phyloP scores from a whole-genome alignment of 2,113 vertebrate species.

The Lepus europaeus region DNA sequence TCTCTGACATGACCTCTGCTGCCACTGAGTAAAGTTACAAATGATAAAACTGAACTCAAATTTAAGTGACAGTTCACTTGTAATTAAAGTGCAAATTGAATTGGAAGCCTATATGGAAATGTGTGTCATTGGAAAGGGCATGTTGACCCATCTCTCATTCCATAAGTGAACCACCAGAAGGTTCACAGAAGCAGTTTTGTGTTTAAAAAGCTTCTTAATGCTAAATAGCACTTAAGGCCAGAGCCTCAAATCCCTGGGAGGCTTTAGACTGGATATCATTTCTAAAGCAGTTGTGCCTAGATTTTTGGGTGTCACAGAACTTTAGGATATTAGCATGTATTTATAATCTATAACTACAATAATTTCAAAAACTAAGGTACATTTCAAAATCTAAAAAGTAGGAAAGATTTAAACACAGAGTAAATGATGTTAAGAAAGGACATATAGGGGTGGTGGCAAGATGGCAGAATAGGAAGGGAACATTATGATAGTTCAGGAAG shows the following conservation, averaged over 20 bases:
- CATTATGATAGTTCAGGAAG: too few species aligned
- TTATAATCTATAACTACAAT: background rate
- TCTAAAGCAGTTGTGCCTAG: background rate
- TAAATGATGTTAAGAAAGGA: conserved; percentile 3
- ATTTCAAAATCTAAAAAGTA: conserved; percentile 32
- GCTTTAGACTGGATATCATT: conserved; percentile 38
- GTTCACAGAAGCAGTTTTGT: conserved; percentile 1
- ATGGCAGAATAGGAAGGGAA: too few species aligned
- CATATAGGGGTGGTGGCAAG: background rate
- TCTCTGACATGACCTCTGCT: background rate
- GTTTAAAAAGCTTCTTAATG: conserved; percentile 54
- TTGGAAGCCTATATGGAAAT: conserved; percentile 31
- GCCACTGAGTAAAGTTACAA: background rate
- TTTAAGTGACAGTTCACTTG: conserved; percentile 11
- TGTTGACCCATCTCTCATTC: background rate
- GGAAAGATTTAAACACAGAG: background rate
- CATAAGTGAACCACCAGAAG: background rate
- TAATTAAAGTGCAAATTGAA: conserved; percentile 46
- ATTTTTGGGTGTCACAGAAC: background rate
- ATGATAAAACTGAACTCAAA: conserved; percentile 46
- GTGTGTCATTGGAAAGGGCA: background rate
- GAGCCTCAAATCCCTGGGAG: conserved; percentile 42
- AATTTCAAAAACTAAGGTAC: background rate
- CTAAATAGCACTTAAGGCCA: conserved; percentile 29
- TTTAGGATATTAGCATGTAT: conserved; percentile 4